Evolutionary conservation across 1,140 invertebrate species (phyloP).

Genomic region (Nephila pilipes): DNA sequence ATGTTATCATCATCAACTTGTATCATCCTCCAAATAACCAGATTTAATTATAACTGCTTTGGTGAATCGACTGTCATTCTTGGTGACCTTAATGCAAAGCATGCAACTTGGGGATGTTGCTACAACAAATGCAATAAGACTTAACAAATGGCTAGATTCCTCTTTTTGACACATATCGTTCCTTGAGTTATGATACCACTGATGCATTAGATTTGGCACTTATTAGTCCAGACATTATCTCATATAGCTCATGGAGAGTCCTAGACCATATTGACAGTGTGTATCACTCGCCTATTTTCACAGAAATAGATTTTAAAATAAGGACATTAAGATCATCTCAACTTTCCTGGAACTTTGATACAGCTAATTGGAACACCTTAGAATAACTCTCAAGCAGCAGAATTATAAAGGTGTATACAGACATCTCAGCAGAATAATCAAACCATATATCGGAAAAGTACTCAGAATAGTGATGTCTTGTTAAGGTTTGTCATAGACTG

Average conservation of each 20-base stretch:
- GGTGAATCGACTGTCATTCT: background rate
- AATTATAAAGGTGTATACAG: too few relatives aligned
- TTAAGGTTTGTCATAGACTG: too few relatives aligned
- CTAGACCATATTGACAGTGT: background rate
- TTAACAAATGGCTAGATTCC: too few relatives aligned
- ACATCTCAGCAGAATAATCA: too few relatives aligned
- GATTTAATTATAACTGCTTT: background rate
- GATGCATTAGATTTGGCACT: background rate
- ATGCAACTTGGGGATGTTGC: background rate
- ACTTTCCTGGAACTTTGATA: too few relatives aligned
- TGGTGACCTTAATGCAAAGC: background rate
- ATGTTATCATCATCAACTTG: slow-evolving; percentile 3
- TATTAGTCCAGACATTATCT: background rate
- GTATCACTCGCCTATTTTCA: background rate
- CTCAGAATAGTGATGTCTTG: too few relatives aligned
- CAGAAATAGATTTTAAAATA: background rate
- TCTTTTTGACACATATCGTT: background rate
- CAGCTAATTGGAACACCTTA: too few relatives aligned
- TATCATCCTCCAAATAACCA: slow-evolving; percentile 39
- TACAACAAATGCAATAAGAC: too few relatives aligned
- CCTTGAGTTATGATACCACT: background rate
- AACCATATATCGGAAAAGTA: too few relatives aligned
- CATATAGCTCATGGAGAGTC: background rate
- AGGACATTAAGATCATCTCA: too few relatives aligned
- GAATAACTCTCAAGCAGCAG: too few relatives aligned